phyloP scores from a whole-genome alignment of 1,140 invertebrate genomes.

The Metaphire vulgaris region DNA sequence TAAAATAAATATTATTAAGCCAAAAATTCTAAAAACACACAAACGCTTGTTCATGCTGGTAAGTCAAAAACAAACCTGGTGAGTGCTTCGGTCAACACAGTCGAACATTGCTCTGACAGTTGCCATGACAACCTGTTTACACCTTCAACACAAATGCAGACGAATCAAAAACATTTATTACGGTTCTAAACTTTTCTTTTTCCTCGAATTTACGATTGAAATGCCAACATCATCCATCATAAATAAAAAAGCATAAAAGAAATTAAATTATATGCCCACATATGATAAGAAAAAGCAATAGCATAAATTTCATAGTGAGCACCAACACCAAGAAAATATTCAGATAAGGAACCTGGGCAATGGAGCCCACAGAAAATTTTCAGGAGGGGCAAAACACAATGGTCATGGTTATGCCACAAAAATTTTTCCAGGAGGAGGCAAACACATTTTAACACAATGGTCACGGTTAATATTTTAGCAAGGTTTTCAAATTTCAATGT shows the following conservation, averaged over 20 bases:
- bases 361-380: too few species aligned
- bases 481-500: too few species aligned
- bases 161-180: too few species aligned
- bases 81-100: slow-evolving; percentile 58
- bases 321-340: background rate
- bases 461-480: too few species aligned
- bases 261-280: background rate
- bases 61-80: too few species aligned
- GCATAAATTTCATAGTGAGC: background rate
- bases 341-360: background rate
- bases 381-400: too few species aligned
- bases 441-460: too few species aligned
- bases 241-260: background rate
- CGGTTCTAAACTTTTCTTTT: background rate
- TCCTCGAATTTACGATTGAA: background rate
- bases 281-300: background rate
- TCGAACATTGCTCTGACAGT: slow-evolving; percentile 75
- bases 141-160: slow-evolving; percentile 68
- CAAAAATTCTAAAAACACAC: too few species aligned
- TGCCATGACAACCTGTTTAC: slow-evolving; percentile 75
- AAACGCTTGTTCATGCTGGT: too few species aligned
- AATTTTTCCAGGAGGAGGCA: too few species aligned
- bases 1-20: too few species aligned
- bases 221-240: background rate
- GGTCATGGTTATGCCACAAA: too few species aligned